Evolutionary conservation across 1,140 invertebrate genomes (phyloP), one percentile per base, ranked within the genome.

Genomic region (Cyphomyrmex costatus): DNA sequence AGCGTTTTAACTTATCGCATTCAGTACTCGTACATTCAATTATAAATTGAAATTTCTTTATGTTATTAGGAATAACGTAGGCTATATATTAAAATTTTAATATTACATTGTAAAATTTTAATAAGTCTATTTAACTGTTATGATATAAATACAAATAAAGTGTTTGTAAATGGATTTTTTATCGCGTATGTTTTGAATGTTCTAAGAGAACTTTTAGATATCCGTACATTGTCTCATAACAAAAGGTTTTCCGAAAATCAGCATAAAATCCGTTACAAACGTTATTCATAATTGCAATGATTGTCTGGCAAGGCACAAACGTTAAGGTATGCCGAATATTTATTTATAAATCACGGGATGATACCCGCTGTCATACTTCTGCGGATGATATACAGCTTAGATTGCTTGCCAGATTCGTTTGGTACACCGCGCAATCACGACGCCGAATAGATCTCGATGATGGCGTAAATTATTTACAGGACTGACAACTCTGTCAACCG

Each of bases 311-410:
- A 70, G 12, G 56, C n/a, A 60, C 27, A 30, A 33, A 60, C 21
- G 16, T 65, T 60, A 58, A n/a, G 46, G 16, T 46, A 14, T 16
- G 8, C 36, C 24, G 63, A 46, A 24, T 53, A 30, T 68, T 88
- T 83, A 87, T 86, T 86, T 82, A 83, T 87, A 82, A 68, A 87
- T 87, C 70, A 56, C 10, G 49, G 24, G 66, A 74, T 70, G 82
- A 66, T 86, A 73, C 65, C n/a, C 42, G 24, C 36, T 60, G 85
- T 82, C 66, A 86, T 80, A 82, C 63, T 68, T 76, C 85, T 65
- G 56, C 33, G 12, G 71, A 71, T 82, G 85, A 74, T 80, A 63
- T 63, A 82, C 5, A 19, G 42, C 3, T 46, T 24, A 82, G 77
- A 61, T 68, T 60, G 86, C 49, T 73, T 85, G 86, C 86, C 83